phyloP scores from a whole-genome alignment of 2,113 vertebrate genomes.

The Aythya baeri region DNA sequence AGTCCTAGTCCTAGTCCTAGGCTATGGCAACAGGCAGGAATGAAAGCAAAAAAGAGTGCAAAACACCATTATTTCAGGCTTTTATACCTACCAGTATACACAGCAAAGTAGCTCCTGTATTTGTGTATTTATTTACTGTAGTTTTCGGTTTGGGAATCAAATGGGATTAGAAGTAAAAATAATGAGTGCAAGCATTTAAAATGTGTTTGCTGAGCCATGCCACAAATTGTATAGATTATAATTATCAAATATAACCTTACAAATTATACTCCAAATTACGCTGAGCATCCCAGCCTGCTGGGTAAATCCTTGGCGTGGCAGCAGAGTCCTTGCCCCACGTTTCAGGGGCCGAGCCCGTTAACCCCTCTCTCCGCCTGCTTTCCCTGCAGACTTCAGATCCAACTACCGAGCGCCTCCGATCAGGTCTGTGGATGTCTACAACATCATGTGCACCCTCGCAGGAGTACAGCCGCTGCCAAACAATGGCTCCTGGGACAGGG shows the following conservation, averaged over 20 bases:
- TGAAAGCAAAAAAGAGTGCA: neutral
- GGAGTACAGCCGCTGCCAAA: slow-evolving; percentile 88
- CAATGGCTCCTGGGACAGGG: slow-evolving; percentile 94
- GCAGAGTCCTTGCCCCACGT: neutral
- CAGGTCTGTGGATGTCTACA: slow-evolving; percentile 90
- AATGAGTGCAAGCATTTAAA: neutral
- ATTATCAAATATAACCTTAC: neutral
- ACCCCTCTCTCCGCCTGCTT: neutral
- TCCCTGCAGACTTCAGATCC: slow-evolving; percentile 87
- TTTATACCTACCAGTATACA: neutral
- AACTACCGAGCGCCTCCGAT: slow-evolving; percentile 86
- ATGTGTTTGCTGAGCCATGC: neutral
- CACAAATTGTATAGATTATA: neutral
- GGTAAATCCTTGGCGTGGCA: neutral
- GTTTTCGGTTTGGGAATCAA: neutral
- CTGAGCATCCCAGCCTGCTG: neutral
- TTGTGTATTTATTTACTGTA: neutral
- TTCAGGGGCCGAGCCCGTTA: neutral
- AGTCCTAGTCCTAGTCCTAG: neutral
- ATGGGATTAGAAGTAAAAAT: neutral
- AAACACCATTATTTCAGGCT: neutral
- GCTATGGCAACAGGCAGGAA: neutral
- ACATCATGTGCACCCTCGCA: slow-evolving; percentile 87
- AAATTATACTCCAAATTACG: neutral
- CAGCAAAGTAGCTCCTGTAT: neutral